Base-by-base conservation (phyloP, 1,140 invertebrate genomes). In the Philopotamus ludificatus region DNA sequence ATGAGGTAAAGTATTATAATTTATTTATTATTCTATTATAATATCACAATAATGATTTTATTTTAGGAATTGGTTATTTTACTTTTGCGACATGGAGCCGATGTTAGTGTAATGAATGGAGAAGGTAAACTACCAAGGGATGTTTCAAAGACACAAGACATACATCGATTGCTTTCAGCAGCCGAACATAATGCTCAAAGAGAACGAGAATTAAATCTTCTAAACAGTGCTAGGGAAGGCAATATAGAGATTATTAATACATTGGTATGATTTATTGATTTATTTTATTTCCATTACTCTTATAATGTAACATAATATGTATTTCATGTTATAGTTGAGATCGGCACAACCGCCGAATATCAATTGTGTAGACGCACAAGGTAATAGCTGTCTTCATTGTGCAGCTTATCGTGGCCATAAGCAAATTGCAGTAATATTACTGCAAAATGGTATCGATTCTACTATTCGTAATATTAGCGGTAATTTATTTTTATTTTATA, bases 61-160 rank as follows among this genome's bases (percentile, higher is more conserved):
- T 63, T 53, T 9, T 75, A 93, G 71, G 89, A 88, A 67, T 74
- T 92, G 66, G 89, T 92, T 67, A 87, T 90, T 65, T 78, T 91
- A 3, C 77, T 93, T 1, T 78, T 84, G 25, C 79, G 78, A 76
- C 74, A 86, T 74, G 87, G 88, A 64, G 90, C 90, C 4, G 90
- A 92, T 71, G 89, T 92, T 39, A 89, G 90, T 71, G 75, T 84
- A 28, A 80, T 85, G 71, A 88, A 88, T 70, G 81, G 83, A 10
- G 85, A 87, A 68, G 86, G 86, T 7, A 78, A 82, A 41, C 82
- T 78, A 1, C 77, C 87, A 0, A 77, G 77, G 51, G 81, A 86
- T 67, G 76, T 87, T 34, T 79, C 83, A 34, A 80, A 83, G 60
- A 79, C 79, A 34, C 72, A 75, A 22, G 82, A 86, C 45, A 83